Percentiles rank a stretch among this genome's conserved stretches.
Evolutionary conservation across 2,797 vertebrate genomes (phyloP).

Genomic region (Esox lucius): DNA sequence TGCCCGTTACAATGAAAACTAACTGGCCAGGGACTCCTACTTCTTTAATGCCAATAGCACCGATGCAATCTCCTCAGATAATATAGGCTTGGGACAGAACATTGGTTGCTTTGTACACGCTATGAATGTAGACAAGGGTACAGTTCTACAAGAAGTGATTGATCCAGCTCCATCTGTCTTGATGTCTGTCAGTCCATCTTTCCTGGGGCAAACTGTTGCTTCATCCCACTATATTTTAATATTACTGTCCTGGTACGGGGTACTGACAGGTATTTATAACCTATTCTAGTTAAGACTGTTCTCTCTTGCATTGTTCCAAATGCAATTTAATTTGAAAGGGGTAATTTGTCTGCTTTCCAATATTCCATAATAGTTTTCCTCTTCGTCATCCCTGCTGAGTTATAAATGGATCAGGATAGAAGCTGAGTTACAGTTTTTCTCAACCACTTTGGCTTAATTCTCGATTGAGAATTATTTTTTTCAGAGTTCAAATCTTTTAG

Average conservation of each 20-base stretch:
- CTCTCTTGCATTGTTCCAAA: neutral
- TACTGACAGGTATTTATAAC: neutral
- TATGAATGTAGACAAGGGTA: neutral
- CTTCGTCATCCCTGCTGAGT: slow-evolving; percentile 45
- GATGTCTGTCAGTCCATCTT: neutral
- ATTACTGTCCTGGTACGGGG: neutral
- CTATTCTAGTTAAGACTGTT: neutral
- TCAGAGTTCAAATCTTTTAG: no score
- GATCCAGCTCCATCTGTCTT: neutral
- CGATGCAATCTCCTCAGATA: slow-evolving; percentile 44
- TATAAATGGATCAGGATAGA: slow-evolving; percentile 52
- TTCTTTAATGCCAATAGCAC: slow-evolving; percentile 34
- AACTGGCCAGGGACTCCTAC: slow-evolving; percentile 31
- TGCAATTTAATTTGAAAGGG: slow-evolving; percentile 26
- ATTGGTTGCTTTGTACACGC: slow-evolving; percentile 37
- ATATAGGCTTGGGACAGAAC: slow-evolving; percentile 36
- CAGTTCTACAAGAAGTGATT: slow-evolving; percentile 4
- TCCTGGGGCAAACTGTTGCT: neutral
- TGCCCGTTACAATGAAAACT: slow-evolving; percentile 45
- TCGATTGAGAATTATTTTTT: no score
- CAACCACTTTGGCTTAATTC: no score
- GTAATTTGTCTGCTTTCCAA: slow-evolving; percentile 6
- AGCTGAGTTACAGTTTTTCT: no score
- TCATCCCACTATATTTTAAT: neutral
- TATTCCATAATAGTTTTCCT: slow-evolving; percentile 35